These are phyloP conservation scores for Malurus elegans DNA, from an alignment of 2,113 vertebrate species.

Conservation along the genomic window DNA sequence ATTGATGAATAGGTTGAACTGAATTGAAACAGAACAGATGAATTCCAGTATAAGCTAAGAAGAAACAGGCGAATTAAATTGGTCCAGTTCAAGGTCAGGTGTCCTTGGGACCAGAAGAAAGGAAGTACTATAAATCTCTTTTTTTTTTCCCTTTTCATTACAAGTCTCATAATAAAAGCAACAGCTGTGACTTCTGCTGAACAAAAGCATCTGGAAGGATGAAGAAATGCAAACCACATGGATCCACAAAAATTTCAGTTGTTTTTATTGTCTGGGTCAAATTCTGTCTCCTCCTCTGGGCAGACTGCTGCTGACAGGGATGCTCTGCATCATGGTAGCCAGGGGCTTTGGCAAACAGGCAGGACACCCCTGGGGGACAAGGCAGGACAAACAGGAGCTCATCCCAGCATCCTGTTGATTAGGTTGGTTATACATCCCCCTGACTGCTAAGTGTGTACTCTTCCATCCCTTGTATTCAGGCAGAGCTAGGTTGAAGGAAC, in stretches of 20 bases:
- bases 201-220: background rate
- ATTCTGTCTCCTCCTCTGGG: background rate
- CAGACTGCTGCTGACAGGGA: background rate
- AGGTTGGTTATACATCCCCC: background rate
- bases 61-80: background rate
- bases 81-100: background rate
- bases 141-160: background rate
- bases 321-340: background rate
- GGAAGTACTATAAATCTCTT: background rate
- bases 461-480: background rate
- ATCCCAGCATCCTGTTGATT: background rate
- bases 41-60: background rate
- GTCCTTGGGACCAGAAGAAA: background rate
- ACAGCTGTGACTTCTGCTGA: background rate
- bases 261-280: background rate
- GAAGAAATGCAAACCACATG: background rate
- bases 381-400: background rate
- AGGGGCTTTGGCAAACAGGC: background rate
- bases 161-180: background rate
- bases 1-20: background rate
- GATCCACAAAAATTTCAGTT: background rate
- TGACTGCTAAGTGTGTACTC: rapidly evolving
- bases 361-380: background rate
- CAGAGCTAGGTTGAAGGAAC: background rate
- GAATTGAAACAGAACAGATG: background rate